Evolutionary conservation across 2,888 invertebrate genomes (phyloP), one percentile per base, ranked within the genome.

Genomic region (Clepsis dumicolana): DNA sequence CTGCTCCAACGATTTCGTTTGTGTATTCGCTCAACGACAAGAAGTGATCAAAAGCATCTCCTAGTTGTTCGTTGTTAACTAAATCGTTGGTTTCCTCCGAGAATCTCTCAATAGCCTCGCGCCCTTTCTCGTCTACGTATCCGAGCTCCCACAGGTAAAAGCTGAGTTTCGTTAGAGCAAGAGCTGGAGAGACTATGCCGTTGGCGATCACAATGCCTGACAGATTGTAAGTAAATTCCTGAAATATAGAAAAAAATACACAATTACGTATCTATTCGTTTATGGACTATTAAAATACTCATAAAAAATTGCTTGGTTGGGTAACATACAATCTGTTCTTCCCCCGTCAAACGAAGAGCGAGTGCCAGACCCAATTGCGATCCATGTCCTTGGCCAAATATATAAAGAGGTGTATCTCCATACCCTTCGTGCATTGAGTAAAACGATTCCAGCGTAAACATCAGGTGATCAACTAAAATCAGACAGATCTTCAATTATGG

Each of bases 311-410:
- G 2, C 8, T 10, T 27, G 21, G 5, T 12, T 64, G 18, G 54
- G 53, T 35, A 52, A 57, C 63, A 59, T 52, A 68, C 63, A 44
- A 8, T 38, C 2, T 25, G 25, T 3, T 56, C 21, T 27, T 50
- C 50, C 52, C 62, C 62, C 4, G 50, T n/a, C 25, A 67, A 50
- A 12, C 84, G 82, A 75, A 85, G 77, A 16, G 96, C 96, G 73
- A 98, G 96, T 74, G 96, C 96, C 0, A 96, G 94, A 0, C 97
- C 96, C 95, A 98, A 96, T 91, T 98, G 98, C 0, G 98, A 98
- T 14, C 98, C 98, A 85, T 98, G 97, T 1, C 97, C 98, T 87
- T 98, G 97, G 3, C 96, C 96, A 79, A 97, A 96, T 64, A 98
- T 96, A 84, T 97, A 98, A 48, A 97, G 90, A 0, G 98, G 96